Base-by-base conservation (phyloP, 2,888 invertebrate species). In the Watsonalla binaria region DNA sequence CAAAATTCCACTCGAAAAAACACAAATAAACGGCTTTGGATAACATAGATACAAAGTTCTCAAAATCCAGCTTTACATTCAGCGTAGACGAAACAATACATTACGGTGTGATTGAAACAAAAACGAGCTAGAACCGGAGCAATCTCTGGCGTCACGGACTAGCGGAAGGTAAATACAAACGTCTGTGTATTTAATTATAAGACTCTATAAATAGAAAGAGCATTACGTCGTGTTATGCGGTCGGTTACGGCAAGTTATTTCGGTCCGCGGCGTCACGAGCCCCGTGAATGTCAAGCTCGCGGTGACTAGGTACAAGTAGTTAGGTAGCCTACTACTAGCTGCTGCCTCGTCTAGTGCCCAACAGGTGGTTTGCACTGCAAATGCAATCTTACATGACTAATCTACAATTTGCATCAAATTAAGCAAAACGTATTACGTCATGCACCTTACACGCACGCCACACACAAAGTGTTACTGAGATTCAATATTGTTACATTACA, bases 241-340 rank as follows among this genome's bases (percentile, higher is more conserved):
- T 87, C 76, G 85, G 84, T 84, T 84, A 84, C 86, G 78, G 81
- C 77, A 78, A 78, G 83, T 82, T 89, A 90, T 89, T 90, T 90
- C 78, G 84, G 87, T 88, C 76, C 68, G 70, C 74, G 70, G 70
- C 80, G 86, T 86, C 86, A 85, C 86, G 81, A 83, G 82, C 73
- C 77, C 79, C 75, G 80, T 78, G 83, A 90, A 90, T 88, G 90
- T 90, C 90, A 89, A 89, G 87, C 89, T 84, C 86, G 86, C 81
- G 80, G 80, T 78, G 74, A 80, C 76, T 72, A 68, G 71, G 71
- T 69, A 67, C 65, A 64, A 42, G 42, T 42, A 42, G 42, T 42
- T 37, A 37, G 37, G 37, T 37, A 37, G 24, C 24, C 37, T 72
- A 66, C 76, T 78, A 81, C 82, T 82, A 78, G 80, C 76, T 76